A percentile compares a stretch with the other conserved stretches of the same genome.
These are phyloP conservation scores for Clarias platycephalus DNA, from an alignment of 2,797 vertebrate genomes.

Conservation along the genomic window DNA sequence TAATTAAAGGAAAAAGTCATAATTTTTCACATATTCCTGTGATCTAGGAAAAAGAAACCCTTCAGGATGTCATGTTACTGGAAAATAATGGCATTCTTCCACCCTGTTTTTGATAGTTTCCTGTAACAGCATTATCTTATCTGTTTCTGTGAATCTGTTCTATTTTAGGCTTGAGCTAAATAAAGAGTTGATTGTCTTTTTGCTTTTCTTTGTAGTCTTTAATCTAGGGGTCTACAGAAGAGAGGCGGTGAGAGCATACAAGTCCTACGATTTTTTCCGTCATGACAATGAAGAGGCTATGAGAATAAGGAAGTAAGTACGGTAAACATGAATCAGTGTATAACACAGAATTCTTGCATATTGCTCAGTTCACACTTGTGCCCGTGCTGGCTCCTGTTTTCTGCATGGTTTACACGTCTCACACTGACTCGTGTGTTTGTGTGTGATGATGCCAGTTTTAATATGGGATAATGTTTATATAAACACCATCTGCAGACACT, in stretches of 20 bases:
- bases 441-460: background rate
- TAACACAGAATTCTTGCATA: background rate
- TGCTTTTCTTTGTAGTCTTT: conserved; percentile 80
- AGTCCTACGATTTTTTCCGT: conserved; percentile 96
- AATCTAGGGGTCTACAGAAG: conserved; percentile 96
- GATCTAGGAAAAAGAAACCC: background rate
- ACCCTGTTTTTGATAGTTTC: background rate
- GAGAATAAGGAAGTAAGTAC: conserved; percentile 92
- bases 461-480: background rate
- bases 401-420: background rate
- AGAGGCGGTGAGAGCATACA: conserved; percentile 90
- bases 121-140: background rate
- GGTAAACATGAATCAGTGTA: background rate
- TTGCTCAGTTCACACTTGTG: background rate
- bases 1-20: too few relatives aligned
- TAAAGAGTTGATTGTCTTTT: background rate
- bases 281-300: conserved; percentile 96
- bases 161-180: background rate
- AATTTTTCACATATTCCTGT: too few relatives aligned
- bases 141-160: background rate
- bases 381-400: background rate
- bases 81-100: background rate
- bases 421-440: background rate
- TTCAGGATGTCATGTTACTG: background rate
- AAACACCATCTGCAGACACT: conserved; percentile 15